A percentile compares a stretch with the other conserved stretches of the same genome.
phyloP scores from a whole-genome alignment of 2,797 vertebrate genomes.

The Chanos chanos region DNA sequence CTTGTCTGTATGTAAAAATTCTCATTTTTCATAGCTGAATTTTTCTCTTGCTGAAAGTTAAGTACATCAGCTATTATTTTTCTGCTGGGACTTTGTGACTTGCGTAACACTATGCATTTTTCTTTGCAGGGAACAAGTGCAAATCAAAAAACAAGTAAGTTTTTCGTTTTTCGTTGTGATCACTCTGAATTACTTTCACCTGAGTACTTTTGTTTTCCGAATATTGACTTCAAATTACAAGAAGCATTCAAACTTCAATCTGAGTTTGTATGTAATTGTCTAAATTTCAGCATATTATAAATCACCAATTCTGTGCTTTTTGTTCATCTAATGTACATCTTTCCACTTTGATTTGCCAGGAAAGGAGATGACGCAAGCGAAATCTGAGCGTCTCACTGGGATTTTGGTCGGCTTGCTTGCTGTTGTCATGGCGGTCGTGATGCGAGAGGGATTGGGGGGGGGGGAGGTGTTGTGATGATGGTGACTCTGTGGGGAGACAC shows the following conservation, averaged over 20 bases:
- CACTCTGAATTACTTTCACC: background rate
- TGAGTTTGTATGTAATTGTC: too few species aligned
- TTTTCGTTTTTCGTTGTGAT: background rate
- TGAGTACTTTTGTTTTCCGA: background rate
- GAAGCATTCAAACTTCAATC: too few species aligned
- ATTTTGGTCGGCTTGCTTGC: background rate
- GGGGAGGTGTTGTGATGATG: too few species aligned
- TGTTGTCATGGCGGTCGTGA: background rate
- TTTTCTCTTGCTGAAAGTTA: background rate
- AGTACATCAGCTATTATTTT: background rate
- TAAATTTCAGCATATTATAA: too few species aligned
- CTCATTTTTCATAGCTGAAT: background rate
- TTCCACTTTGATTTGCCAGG: constrained; percentile 44
- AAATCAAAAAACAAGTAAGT: constrained; percentile 55
- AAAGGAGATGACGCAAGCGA: constrained; percentile 59
- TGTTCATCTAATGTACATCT: background rate
- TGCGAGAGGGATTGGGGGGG: too few species aligned
- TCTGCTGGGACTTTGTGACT: background rate
- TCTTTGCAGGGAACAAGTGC: constrained; percentile 62
- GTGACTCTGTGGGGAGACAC: too few species aligned
- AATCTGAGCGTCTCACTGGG: constrained; percentile 53
- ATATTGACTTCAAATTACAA: too few species aligned
- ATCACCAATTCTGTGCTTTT: too few species aligned
- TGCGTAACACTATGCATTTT: constrained; percentile 14
- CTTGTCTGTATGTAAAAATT: constrained; percentile 64